Conservation (phyloP, 2,888 invertebrate genomes). For the Erynnis tages region DNA sequence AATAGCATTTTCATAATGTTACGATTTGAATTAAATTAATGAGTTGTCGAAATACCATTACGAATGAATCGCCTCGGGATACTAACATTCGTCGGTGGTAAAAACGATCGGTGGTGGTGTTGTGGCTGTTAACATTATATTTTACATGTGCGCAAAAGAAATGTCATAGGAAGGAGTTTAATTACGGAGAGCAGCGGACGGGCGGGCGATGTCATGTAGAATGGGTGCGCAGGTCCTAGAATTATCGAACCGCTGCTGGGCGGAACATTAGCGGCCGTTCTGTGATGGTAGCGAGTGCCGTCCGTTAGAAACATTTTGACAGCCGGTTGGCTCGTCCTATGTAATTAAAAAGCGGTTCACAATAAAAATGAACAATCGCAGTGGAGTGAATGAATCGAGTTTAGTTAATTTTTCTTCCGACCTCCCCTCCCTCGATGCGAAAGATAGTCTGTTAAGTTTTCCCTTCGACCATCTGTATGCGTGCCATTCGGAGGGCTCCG, state of each 20-base stretch:
- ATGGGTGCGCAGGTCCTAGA: conserved; percentile 40
- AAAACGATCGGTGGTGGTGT: conserved; percentile 16
- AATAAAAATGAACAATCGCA: conserved; percentile 77
- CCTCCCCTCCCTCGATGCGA: conserved; percentile 64
- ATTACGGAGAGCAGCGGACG: conserved; percentile 50
- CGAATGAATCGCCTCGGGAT: conserved; percentile 50
- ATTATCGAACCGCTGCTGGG: conserved; percentile 38
- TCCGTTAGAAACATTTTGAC: conserved; percentile 62
- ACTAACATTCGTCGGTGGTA: conserved; percentile 12
- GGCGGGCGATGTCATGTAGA: conserved; percentile 65
- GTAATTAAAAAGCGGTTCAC: conserved; percentile 53
- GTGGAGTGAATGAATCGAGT: conserved; percentile 73
- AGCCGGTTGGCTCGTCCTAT: conserved; percentile 75
- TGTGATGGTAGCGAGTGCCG: conserved; percentile 68
- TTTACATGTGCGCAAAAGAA: conserved; percentile 73
- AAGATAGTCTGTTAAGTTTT: conserved; percentile 81
- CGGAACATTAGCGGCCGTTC: conserved; percentile 42
- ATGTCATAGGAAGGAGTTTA: conserved; percentile 59
- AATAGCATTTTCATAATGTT: conserved; percentile 39
- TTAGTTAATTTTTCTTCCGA: conserved; percentile 74
- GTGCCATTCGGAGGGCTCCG: conserved; percentile 75
- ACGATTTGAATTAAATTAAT: conserved; percentile 36
- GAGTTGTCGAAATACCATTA: conserved; percentile 36
- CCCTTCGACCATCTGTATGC: conserved; percentile 89
- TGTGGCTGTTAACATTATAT: conserved; percentile 54